Evolutionary conservation across 2,797 vertebrate genomes (phyloP), one percentile per base, ranked within the genome.

Genomic region (Vireo griseus): DNA sequence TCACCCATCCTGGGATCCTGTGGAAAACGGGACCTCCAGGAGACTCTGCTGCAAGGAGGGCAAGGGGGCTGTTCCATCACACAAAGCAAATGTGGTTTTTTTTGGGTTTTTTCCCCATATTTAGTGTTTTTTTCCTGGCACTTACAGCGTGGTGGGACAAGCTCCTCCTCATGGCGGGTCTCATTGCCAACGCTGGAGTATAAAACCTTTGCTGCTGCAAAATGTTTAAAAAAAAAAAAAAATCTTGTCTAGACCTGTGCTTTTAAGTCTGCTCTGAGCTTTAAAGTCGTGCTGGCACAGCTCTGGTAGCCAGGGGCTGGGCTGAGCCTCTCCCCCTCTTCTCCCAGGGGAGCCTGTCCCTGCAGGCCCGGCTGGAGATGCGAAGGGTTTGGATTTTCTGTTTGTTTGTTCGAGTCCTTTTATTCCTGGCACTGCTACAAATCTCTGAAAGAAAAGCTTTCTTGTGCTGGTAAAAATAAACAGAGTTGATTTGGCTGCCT

Each of bases 231-330:
- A 76, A 63, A 21, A 33, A 24, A 17, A 42, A 35, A 6, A 61
- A 16, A 86, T 92, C 89, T 71, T 95, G 95, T 86, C 94, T 79
- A 82, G 94, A 94, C 95, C 93, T 89, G 93, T 1, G 42, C 83
- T 93, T 92, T 81, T 15, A 68, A 92, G 91, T 61, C 74, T 89
- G 76, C 33, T 68, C 5, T 5, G 39, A 33, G 83, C 80, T 93
- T 78, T 63, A 16, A 69, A 81, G 58, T 5, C 3, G 48, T 42
- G 42, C 61, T 95, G 95, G 92, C 95, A 87, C 5, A 0, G 52
- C 65, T 78, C 16, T 50, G 80, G 10, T 45, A 76, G 91, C 88
- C 84, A 74, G 76, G 88, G 94, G 95, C 86, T 74, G 84, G 88
- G 90, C 47, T 77, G 54, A 75, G 55, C 90, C 90, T 78, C 94